Evolutionary conservation across 1,140 invertebrate species (phyloP).

Genomic region (Microplitis demolitor): DNA sequence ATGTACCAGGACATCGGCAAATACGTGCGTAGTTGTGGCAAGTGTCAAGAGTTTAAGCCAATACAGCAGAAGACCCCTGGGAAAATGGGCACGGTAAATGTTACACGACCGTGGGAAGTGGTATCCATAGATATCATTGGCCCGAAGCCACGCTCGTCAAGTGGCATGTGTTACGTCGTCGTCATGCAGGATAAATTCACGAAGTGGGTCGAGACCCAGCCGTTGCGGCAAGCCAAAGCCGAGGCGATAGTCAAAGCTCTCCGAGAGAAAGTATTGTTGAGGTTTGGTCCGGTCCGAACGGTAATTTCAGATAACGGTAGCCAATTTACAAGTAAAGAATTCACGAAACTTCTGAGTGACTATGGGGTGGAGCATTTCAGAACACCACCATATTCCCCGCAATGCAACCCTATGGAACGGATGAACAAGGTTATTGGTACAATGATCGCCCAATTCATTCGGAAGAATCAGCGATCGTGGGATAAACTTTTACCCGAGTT

Average conservation of each 20-base stretch:
- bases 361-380: not conserved
- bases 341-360: not conserved
- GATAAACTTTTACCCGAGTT: slow-evolving; percentile 42
- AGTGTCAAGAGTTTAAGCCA: too few species aligned
- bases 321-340: slow-evolving; percentile 2
- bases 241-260: too few species aligned
- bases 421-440: slow-evolving; percentile 20
- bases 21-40: too few species aligned
- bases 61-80: too few species aligned
- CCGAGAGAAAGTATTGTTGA: not conserved
- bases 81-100: too few species aligned
- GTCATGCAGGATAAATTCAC: too few species aligned
- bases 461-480: slow-evolving; percentile 46
- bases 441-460: slow-evolving; percentile 34
- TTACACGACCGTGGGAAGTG: too few species aligned
- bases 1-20: too few species aligned
- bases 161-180: not conserved
- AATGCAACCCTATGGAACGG: slow-evolving; percentile 23
- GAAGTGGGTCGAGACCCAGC: too few species aligned
- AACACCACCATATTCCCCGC: slow-evolving; percentile 17
- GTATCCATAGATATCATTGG: too few species aligned
- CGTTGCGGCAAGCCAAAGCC: too few species aligned
- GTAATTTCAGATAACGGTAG: not conserved
- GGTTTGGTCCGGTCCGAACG: not conserved
- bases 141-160: too few species aligned